Base-by-base conservation (phyloP, 2,797 vertebrate species). In the Helostoma temminkii region DNA sequence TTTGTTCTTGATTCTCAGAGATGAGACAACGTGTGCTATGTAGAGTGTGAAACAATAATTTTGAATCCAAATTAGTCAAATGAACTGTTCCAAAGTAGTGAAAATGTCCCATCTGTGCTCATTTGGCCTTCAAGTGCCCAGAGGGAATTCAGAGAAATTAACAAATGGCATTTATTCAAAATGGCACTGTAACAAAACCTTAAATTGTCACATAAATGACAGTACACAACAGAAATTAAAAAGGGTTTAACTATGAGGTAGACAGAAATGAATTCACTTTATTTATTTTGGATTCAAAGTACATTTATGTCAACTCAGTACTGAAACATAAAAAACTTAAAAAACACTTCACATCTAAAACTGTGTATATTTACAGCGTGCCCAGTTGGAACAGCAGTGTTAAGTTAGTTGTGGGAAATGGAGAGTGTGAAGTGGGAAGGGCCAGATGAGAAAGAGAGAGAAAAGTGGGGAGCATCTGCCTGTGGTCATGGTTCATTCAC, bases 401-500 rank as follows among this genome's bases (percentile, higher is more conserved):
- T 66, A 60, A 76, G 75, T 78, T 79, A 73, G 88, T 73, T 77
- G 81, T 83, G 80, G 83, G 76, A 90, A 90, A 78, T 73, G 81
- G 76, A 83, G 82, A 82, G 78, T 87, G 79, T 81, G 74, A 85
- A 89, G 81, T 82, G 81, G 88, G 83, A 75, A 74, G 78, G 77
- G 73, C 37, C 39, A 18, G 55, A 54, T 64, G 68, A 84, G 79
- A 64, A 72, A 67, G 75, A 55, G 67, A 18, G 52, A 39, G 63
- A 78, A 70, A 82, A 79, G 81, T 84, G 82, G 77, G 88, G 67
- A 88, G 88, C 92, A 89, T 90, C 89, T 89, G 89, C 80, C 88
- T 76, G 83, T 88, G 92, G 88, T 89, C 89, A 90, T 90, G 89
- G 86, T 90, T 92, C 89, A 90, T 87, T 94, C 87, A 90, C 82